Evolutionary conservation across 1,140 invertebrate species (phyloP).

Genomic region (Neodiprion lecontei): DNA sequence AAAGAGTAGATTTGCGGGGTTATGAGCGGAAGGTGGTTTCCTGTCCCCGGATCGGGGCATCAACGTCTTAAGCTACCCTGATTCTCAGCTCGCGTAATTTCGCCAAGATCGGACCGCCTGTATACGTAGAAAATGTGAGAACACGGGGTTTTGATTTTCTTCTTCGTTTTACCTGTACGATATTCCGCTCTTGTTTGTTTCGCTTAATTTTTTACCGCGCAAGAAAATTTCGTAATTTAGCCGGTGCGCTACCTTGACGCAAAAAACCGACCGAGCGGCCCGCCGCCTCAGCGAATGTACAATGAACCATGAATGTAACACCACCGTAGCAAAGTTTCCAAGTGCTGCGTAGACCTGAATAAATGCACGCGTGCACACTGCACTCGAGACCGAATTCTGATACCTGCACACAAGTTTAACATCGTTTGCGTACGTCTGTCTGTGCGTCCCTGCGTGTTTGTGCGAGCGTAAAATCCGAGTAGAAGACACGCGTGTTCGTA

Average conservation of each 20-base stretch:
- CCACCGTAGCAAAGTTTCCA: too few species aligned
- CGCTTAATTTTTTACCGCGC: neutral
- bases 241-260: constrained; percentile 1
- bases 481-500: neutral
- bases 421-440: too few species aligned
- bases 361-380: too few species aligned
- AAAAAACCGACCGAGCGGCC: neutral
- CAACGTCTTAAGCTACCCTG: neutral
- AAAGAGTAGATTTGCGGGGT: too few species aligned
- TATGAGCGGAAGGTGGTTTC: neutral
- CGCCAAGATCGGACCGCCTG: neutral
- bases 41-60: neutral
- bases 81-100: neutral
- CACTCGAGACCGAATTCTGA: too few species aligned
- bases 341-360: too few species aligned
- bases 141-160: neutral
- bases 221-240: neutral
- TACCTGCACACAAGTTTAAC: too few species aligned
- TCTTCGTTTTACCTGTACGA: neutral
- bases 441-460: too few species aligned
- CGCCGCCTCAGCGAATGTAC: neutral
- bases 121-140: too few species aligned
- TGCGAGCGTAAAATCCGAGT: too few species aligned
- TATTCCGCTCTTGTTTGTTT: too few species aligned
- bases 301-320: too few species aligned